Evolutionary conservation across 2,888 invertebrate genomes (phyloP), one percentile per base, ranked within the genome.

Genomic region (Hylaea fasciaria): DNA sequence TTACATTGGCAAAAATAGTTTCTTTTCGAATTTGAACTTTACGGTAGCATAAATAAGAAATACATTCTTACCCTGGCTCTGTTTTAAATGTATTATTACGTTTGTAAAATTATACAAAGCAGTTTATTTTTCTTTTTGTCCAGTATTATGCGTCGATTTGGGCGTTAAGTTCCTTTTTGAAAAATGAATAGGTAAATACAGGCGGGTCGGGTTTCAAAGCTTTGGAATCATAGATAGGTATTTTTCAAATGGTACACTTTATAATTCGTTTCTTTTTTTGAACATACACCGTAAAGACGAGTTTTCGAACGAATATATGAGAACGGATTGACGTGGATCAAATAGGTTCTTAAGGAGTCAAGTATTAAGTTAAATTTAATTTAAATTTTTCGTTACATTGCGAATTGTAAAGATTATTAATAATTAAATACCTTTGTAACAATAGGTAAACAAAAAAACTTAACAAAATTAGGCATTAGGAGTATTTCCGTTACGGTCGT

Each of bases 151-250:
- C 85, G 85, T 84, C 90, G 90, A 91, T 91, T 90, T 91, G 91
- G 91, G 91, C 90, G 91, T 91, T 88, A 87, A 89, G 87, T 90
- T 91, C 88, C 86, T 85, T 89, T 91, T 89, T 83, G 83, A 81
- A 82, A 90, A 91, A 91, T 91, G 91, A 91, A 92, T 91, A 91
- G 91, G 89, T 91, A 91, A 92, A 92, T 91, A 91, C 85, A 86
- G 81, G 70, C 78, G 87, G 76, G 74, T 91, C 91, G 67, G 74
- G 76, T 91, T 91, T 82, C 91, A 85, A 80, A 85, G 84, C 81
- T 81, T 64, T 76, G 77, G 70, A 82, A 84, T 84, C 37, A 37
- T 37, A 12, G 37, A 37, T 37, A 32, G 32, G 3, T 37, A 37
- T 12, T 37, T 37, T 37, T 37, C 37, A n/a, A 37, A n/a, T 37